A percentile compares a stretch with the other conserved stretches of the same genome.
phyloP scores from a whole-genome alignment of 92 coral and sea anemone genomes.

The Metridium senile region DNA sequence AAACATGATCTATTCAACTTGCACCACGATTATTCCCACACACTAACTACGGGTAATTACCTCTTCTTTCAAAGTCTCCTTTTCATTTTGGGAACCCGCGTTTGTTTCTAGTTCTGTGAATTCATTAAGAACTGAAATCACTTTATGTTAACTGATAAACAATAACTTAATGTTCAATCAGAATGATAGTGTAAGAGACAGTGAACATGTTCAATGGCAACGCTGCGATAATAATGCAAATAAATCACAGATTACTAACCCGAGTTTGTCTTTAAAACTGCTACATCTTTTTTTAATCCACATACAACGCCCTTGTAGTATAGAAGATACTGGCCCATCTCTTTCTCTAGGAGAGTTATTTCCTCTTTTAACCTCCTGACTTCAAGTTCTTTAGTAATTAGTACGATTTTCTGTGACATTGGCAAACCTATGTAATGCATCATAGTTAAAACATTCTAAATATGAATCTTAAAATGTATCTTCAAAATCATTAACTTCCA shows the following conservation, averaged over 20 bases:
- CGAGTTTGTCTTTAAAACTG: not conserved
- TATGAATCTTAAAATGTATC: too few relatives aligned
- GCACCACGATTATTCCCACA: too few relatives aligned
- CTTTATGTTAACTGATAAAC: too few relatives aligned
- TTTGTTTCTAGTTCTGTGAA: not conserved
- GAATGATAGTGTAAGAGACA: not conserved
- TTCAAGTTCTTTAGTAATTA: constrained; percentile 18
- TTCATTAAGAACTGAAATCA: not conserved
- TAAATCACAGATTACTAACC: constrained; percentile 13
- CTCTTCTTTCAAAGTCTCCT: not conserved
- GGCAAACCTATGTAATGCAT: constrained; percentile 25
- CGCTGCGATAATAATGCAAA: not conserved
- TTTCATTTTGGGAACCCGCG: not conserved
- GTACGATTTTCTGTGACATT: constrained; percentile 8
- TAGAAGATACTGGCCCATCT: constrained; percentile 18
- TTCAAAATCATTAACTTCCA: too few relatives aligned
- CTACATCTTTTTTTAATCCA: not conserved
- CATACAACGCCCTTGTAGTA: constrained; percentile 22
- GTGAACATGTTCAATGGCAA: not conserved
- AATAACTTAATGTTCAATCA: too few relatives aligned
- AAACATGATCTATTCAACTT: too few relatives aligned
- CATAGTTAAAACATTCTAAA: too few relatives aligned
- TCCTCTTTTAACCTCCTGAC: constrained; percentile 31
- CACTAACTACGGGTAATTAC: too few relatives aligned
- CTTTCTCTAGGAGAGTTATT: constrained; percentile 22